A percentile compares a stretch with the other conserved stretches of the same genome.
phyloP scores from a whole-genome alignment of 1,140 invertebrate species.

The Drosophila tsacasi region DNA sequence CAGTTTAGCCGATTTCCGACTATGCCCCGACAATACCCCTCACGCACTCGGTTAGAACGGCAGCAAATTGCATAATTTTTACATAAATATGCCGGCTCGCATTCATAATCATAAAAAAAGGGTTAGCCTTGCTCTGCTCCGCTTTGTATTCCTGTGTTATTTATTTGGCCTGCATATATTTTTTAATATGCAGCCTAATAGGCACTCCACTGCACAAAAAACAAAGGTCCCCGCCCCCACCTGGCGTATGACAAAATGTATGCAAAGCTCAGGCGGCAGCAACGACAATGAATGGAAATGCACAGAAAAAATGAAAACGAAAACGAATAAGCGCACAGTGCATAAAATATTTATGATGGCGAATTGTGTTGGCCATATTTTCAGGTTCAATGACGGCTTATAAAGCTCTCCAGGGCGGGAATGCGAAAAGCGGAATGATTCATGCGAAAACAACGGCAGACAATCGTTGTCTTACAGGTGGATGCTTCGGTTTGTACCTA shows the following conservation, averaged over 20 bases:
- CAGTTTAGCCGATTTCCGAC: conserved; percentile 71
- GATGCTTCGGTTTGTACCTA: conserved; percentile 8
- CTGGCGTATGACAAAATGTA: conserved; percentile 68
- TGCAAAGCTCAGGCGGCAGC: conserved; percentile 58
- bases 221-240: conserved; percentile 1
- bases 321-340: conserved; percentile 44
- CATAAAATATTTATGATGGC: conserved; percentile 82
- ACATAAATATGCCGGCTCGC: conserved; percentile 83
- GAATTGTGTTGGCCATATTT: conserved; percentile 80
- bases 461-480: conserved; percentile 49
- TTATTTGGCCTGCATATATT: conserved; percentile 71
- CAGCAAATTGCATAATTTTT: conserved; percentile 84
- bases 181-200: conserved; percentile 83
- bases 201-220: conserved; percentile 54
- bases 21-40: neutral
- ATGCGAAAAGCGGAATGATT: conserved; percentile 35
- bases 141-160: conserved; percentile 68
- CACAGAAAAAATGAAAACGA: neutral
- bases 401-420: conserved; percentile 32
- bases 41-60: conserved; percentile 59
- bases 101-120: conserved; percentile 82
- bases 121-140: conserved; percentile 59
- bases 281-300: conserved; percentile 38
- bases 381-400: conserved; percentile 72
- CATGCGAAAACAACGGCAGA: conserved; percentile 46